phyloP scores from a whole-genome alignment of 2,113 vertebrate species.

The Etia nguti region DNA sequence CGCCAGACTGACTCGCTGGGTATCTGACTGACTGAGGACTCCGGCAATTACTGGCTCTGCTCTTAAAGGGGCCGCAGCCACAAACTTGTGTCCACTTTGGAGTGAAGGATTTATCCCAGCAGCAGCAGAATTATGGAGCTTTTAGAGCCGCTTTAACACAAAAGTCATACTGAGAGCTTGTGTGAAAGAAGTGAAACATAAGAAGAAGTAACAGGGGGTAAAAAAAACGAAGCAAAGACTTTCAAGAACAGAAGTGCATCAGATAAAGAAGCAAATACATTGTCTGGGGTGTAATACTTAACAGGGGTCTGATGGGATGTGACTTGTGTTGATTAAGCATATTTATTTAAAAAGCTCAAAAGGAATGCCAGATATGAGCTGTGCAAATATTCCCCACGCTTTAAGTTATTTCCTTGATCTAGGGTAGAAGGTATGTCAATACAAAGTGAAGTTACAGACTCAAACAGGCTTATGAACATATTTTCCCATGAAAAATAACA shows the following conservation, averaged over 20 bases:
- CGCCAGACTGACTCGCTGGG: constrained; percentile 85
- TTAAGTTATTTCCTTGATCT: neutral
- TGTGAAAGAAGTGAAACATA: neutral
- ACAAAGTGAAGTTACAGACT: neutral
- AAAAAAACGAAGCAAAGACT: neutral
- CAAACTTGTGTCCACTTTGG: constrained; percentile 35
- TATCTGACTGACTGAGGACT: constrained; percentile 81
- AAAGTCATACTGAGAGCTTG: neutral
- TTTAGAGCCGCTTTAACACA: neutral
- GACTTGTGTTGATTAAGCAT: neutral
- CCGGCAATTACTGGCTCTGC: constrained; percentile 71
- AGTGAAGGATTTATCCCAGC: neutral
- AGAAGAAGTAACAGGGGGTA: neutral
- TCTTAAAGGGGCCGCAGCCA: constrained; percentile 82
- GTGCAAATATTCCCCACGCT: neutral
- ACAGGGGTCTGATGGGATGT: neutral
- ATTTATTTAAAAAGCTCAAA: neutral
- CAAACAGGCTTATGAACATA: neutral
- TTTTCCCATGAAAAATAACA: neutral
- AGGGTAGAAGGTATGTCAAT: neutral
- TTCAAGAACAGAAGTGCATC: neutral
- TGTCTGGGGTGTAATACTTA: neutral
- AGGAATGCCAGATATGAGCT: neutral
- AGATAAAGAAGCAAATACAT: neutral
- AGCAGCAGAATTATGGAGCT: neutral